Conservation (phyloP, 2,113 vertebrate species). For the Bos taurus region DNA sequence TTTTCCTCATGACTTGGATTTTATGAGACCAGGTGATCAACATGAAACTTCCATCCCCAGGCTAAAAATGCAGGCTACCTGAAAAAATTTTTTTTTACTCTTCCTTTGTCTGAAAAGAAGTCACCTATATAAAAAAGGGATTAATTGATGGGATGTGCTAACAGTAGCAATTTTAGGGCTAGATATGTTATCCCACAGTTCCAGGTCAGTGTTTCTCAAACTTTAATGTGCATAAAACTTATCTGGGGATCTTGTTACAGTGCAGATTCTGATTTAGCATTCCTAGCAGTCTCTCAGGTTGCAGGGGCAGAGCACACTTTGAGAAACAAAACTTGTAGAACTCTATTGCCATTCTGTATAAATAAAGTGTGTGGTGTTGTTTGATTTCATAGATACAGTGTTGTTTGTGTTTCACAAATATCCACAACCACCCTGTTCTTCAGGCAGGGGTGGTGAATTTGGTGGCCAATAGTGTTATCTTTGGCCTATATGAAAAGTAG, state of each 20-base stretch:
- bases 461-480: background rate
- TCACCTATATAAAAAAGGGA: background rate
- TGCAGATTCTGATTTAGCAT: background rate
- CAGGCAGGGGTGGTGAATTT: background rate
- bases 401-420: background rate
- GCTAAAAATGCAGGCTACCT: background rate
- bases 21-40: background rate
- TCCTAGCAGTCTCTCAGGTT: background rate
- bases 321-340: background rate
- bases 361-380: background rate
- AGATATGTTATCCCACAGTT: background rate
- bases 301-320: background rate
- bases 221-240: background rate
- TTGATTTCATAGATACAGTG: background rate
- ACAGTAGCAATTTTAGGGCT: background rate
- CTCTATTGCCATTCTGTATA: background rate
- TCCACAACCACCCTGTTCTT: background rate
- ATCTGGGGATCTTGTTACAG: background rate
- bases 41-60: background rate
- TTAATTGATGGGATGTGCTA: background rate
- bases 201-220: background rate
- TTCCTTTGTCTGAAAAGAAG: background rate
- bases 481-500: background rate
- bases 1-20: background rate
- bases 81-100: background rate